Base-by-base conservation (phyloP, 2,797 vertebrate genomes). In the Epinephelus awoara region DNA sequence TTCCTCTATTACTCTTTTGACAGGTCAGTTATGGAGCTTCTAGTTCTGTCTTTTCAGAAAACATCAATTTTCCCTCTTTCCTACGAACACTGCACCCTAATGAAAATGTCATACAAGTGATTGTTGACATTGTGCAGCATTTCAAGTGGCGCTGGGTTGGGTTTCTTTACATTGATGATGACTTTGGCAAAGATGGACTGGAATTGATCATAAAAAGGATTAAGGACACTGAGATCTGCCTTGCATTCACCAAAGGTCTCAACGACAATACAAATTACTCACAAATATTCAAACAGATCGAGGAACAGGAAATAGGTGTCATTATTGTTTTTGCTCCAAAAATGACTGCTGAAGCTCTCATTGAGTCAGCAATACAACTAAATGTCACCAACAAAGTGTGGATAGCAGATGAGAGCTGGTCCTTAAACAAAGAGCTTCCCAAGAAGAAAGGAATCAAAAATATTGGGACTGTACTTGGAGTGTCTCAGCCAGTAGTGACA, bases 101-200 rank as follows among this genome's bases (percentile, higher is more conserved):
- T 72, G 77, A 81, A 79, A 52, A 94, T 42, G 86, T 94, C 14
- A 95, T 96, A n/a, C 81, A 95, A 21, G 89, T 93, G 25, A 93
- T 97, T 11, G 70, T 95, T 61, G 80, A 38, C 27, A 90, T 97
- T 61, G 66, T 97, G 51, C 77, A 70, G 75, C 83, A 62, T 15
- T 97, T 97, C 0, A 17, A 85, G 0, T 98, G 97, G 97, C 92
- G 83, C 0, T 98, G 97, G 97, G 91, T 98, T 2, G 95, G 94
- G 0, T 88, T 96, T 61, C 84, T 97, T 4, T 91, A 94, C 84
- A 94, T 93, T 0, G 69, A 94, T 0, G 84, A 95, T 0, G 62
- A 78, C 63, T 96, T 96, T 0, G 95, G 97, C 42, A 83, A 38
- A 15, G 83, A 93, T 0, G 92, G 93, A 0, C 8, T 86, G 2